Conservation (phyloP, 2,888 invertebrate genomes). For the Scrobipalpa atriplicella region DNA sequence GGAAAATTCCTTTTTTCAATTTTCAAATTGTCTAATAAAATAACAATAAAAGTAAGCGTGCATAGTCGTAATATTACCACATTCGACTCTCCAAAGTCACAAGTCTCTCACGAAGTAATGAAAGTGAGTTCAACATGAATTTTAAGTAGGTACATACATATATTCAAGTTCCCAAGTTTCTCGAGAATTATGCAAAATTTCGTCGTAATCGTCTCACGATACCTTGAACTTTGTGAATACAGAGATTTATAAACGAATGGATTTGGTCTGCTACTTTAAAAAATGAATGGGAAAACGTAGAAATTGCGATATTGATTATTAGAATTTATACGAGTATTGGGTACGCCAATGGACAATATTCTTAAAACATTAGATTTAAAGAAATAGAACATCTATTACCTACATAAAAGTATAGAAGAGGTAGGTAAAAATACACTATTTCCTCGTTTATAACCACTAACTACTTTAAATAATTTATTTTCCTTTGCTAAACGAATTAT, state of each 20-base stretch:
- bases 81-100: not conserved
- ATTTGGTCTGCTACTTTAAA: not conserved
- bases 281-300: not conserved
- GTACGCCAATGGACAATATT: no score
- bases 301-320: no score
- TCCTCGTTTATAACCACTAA: no score
- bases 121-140: conserved; percentile 14
- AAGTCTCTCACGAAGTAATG: not conserved
- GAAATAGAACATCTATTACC: no score
- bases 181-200: conserved; percentile 15
- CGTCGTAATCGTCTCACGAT: conserved; percentile 6
- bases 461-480: no score
- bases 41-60: conserved; percentile 7
- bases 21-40: not conserved
- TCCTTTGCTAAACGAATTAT: no score
- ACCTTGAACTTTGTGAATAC: conserved; percentile 18
- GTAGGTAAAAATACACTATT: no score
- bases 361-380: no score
- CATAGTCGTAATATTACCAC: not conserved
- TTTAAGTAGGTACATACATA: no score
- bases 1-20: not conserved
- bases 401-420: no score
- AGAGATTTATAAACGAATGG: not conserved
- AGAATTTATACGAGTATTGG: no score
- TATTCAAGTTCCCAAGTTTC: not conserved